Base-by-base conservation (phyloP, 2,888 invertebrate species). In the Girardia tigrina region DNA sequence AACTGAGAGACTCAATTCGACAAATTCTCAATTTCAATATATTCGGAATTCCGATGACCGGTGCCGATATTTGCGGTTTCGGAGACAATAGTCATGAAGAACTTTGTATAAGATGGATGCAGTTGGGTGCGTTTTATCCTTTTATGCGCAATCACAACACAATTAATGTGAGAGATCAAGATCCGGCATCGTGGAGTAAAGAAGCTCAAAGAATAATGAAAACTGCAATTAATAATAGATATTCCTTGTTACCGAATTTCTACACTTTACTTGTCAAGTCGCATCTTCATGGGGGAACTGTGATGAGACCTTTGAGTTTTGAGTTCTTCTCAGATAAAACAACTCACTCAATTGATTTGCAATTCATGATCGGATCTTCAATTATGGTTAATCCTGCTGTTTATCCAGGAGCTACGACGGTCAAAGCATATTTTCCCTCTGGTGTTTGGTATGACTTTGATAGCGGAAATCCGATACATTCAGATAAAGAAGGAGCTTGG, bases 171-270 rank as follows among this genome's bases (percentile, higher is more conserved):
- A 76, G 81, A 81, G 89, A 89, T 56, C 92, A 92, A 87, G 92
- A 92, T 86, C 92, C 92, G 0, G 91, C 88, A 1, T 87, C 88
- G 20, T 85, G 91, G 81, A 90, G 90, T 0, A 84, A 87, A 0
- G 86, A 85, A 70, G 90, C 90, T 23, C 87, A 89, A 14, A 82
- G 83, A 26, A 28, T 28, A 71, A 71, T 71, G 71, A 71, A 28
- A 71, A 14, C 6, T 2, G 6, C 28, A 6, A 71, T 71, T n/a
- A 6, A 4, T 14, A 27, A 28, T 6, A 70, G 29, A 6, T 86
- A 86, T 80, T 79, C 80, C 16, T 80, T 86, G 20, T 79, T 86
- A 23, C 85, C 86, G 0, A 85, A 84, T 78, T 82, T 86, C n/a
- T 86, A 86, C 81, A 84, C 86, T 0, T 81, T 82, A 74, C 79